These are phyloP conservation scores for Baronia brevicornis DNA, from an alignment of 2,888 invertebrate genomes.

Conservation along the genomic window DNA sequence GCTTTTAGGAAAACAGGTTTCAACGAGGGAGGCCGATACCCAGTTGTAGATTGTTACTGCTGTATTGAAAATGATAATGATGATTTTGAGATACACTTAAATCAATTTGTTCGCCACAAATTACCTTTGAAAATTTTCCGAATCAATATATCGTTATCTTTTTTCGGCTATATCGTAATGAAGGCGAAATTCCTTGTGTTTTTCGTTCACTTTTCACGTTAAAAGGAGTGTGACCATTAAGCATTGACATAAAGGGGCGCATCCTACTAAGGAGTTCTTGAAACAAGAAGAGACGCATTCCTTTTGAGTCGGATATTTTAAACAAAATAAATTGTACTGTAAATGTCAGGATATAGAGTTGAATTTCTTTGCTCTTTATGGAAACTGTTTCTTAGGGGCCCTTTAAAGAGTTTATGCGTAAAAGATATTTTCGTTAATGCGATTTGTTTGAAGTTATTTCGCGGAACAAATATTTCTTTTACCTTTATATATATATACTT, in stretches of 20 bases:
- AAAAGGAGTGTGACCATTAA: slow-evolving; percentile 15
- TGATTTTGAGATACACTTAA: too few relatives aligned
- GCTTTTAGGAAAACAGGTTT: too few relatives aligned
- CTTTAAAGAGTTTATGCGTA: slow-evolving; percentile 7
- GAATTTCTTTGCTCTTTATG: neutral
- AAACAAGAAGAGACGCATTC: slow-evolving; percentile 14
- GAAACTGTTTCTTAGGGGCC: slow-evolving; percentile 6
- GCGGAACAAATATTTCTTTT: neutral
- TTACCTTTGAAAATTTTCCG: too few relatives aligned
- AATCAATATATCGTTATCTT: too few relatives aligned
- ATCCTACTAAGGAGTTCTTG: slow-evolving; percentile 14
- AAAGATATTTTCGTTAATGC: slow-evolving; percentile 8
- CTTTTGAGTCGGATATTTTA: too few relatives aligned
- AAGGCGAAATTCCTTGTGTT: too few relatives aligned
- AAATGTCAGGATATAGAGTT: neutral
- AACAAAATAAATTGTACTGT: neutral
- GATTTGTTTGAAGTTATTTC: slow-evolving; percentile 4
- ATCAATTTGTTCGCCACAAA: too few relatives aligned
- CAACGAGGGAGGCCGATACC: too few relatives aligned
- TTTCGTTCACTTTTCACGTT: slow-evolving; percentile 10
- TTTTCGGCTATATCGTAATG: too few relatives aligned
- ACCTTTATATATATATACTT: too few relatives aligned
- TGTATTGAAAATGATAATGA: too few relatives aligned
- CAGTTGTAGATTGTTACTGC: too few relatives aligned
- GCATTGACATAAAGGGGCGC: slow-evolving; percentile 15